Evolutionary conservation across 2,888 invertebrate species (phyloP).

Genomic region (Parochlus steinenii): DNA sequence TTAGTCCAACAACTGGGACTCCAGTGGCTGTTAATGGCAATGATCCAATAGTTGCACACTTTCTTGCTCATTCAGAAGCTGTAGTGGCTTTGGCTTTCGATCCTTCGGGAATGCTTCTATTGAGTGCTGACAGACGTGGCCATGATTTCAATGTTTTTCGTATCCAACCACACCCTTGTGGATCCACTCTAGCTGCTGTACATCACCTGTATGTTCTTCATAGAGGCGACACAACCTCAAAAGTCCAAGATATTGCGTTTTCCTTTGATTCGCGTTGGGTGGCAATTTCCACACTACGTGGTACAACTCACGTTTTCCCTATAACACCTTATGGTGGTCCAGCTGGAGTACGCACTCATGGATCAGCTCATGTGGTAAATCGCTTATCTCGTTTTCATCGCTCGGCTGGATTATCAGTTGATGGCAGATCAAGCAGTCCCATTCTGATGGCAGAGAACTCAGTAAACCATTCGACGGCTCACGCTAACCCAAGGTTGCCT

Average conservation of each 20-base stretch:
- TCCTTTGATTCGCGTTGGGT: constrained; percentile 92
- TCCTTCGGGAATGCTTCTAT: constrained; percentile 70
- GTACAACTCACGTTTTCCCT: constrained; percentile 96
- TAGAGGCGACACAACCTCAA: constrained; percentile 89
- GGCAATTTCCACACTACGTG: constrained; percentile 85
- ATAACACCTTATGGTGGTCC: constrained; percentile 91
- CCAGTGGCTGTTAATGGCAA: constrained; percentile 31
- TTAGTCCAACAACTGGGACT: constrained; percentile 26
- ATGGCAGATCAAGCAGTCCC: constrained; percentile 56
- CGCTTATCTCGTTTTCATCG: constrained; percentile 88
- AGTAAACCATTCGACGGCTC: constrained; percentile 38
- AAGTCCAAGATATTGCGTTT: constrained; percentile 84
- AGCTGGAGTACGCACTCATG: constrained; percentile 83
- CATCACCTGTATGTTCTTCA: constrained; percentile 92
- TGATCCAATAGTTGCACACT: constrained; percentile 71
- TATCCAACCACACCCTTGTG: constrained; percentile 82
- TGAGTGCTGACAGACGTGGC: constrained; percentile 83
- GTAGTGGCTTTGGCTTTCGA: constrained; percentile 83
- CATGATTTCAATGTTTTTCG: constrained; percentile 94
- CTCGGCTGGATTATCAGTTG: constrained; percentile 74
- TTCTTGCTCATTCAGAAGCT: constrained; percentile 74
- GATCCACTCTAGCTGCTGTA: constrained; percentile 70
- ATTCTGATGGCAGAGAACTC: constrained; percentile 19
- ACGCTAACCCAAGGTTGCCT: constrained; percentile 76
- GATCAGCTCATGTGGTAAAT: constrained; percentile 86